phyloP scores from a whole-genome alignment of 2,888 invertebrate genomes.

The Pterostichus madidus region DNA sequence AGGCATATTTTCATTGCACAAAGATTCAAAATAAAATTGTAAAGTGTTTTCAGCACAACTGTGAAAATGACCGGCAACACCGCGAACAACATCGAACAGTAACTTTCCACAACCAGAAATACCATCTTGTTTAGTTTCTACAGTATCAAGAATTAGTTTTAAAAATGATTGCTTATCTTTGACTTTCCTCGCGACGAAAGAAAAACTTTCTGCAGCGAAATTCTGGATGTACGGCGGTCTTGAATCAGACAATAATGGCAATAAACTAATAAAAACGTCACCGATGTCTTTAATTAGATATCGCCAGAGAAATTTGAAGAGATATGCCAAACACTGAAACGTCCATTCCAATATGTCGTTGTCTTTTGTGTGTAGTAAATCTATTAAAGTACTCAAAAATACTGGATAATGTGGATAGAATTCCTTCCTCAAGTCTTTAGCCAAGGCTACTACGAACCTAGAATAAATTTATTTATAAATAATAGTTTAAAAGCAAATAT shows the following conservation, averaged over 20 bases:
- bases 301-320: constrained; percentile 94
- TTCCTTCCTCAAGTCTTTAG: constrained; percentile 92
- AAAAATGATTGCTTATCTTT: constrained; percentile 88
- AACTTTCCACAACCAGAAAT: constrained; percentile 90
- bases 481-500: background rate
- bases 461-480: constrained; percentile 71
- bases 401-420: constrained; percentile 92
- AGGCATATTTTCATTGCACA: constrained; percentile 79
- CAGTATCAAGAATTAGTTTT: constrained; percentile 83
- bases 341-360: constrained; percentile 92
- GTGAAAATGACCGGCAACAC: constrained; percentile 91
- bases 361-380: constrained; percentile 86
- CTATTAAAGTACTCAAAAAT: constrained; percentile 86
- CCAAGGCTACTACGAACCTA: constrained; percentile 90
- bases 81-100: constrained; percentile 92
- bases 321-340: constrained; percentile 90
- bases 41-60: constrained; percentile 88
- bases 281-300: constrained; percentile 89
- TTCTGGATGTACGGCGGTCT: constrained; percentile 91
- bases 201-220: constrained; percentile 98
- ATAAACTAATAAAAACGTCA: constrained; percentile 84
- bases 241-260: constrained; percentile 88
- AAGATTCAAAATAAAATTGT: constrained; percentile 82
- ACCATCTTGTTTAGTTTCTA: constrained; percentile 84
- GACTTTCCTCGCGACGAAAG: constrained; percentile 94